phyloP scores from a whole-genome alignment of 2,888 invertebrate species.

The Lymantria dispar region DNA sequence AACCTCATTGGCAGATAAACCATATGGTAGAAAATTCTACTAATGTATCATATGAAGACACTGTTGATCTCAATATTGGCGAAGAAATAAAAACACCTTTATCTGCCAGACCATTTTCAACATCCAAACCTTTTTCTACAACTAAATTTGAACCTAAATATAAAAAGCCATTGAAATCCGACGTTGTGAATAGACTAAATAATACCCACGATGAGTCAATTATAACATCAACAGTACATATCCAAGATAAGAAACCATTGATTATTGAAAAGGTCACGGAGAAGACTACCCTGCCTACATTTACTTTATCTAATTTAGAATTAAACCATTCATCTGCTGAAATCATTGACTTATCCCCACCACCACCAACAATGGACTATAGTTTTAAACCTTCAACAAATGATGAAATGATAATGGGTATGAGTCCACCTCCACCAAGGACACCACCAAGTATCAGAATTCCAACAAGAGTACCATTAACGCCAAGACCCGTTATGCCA shows the following conservation, averaged over 20 bases:
- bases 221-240: slow-evolving; percentile 74
- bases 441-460: slow-evolving; percentile 50
- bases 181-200: slow-evolving; percentile 44
- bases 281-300: slow-evolving; percentile 56
- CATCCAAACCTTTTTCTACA: slow-evolving; percentile 37
- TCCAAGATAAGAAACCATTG: slow-evolving; percentile 71
- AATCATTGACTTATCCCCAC: slow-evolving; percentile 76
- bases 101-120: slow-evolving; percentile 39
- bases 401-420: slow-evolving; percentile 79
- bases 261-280: slow-evolving; percentile 59
- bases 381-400: slow-evolving; percentile 69
- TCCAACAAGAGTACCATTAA: slow-evolving; percentile 51
- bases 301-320: slow-evolving; percentile 54
- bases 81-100: slow-evolving; percentile 59
- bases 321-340: slow-evolving; percentile 62
- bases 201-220: slow-evolving; percentile 60
- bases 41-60: slow-evolving; percentile 69
- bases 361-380: slow-evolving; percentile 71
- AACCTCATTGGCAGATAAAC: slow-evolving; percentile 78
- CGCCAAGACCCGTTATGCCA: slow-evolving; percentile 56
- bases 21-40: slow-evolving; percentile 67
- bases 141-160: slow-evolving; percentile 43
- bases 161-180: slow-evolving; percentile 47
- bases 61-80: slow-evolving; percentile 67
- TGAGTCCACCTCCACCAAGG: slow-evolving; percentile 78